phyloP scores from a whole-genome alignment of 2,113 vertebrate genomes.

The Engraulis encrasicolus region DNA sequence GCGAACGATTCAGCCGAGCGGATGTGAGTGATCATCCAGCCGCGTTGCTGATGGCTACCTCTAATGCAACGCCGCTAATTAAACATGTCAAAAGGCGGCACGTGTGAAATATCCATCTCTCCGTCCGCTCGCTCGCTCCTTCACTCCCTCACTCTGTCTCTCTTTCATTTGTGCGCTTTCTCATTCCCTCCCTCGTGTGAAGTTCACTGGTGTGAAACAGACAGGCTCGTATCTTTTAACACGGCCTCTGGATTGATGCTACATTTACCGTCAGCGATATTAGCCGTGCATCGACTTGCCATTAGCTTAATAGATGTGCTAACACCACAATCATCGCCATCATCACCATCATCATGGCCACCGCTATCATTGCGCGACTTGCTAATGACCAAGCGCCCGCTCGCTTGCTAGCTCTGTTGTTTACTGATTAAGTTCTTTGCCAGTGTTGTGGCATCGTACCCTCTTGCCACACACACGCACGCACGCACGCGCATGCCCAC shows the following conservation, averaged over 20 bases:
- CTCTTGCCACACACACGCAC: too few relatives aligned
- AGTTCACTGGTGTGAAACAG: not conserved
- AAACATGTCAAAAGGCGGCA: conserved; percentile 8
- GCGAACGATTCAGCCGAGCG: not conserved
- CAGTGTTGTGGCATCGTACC: not conserved
- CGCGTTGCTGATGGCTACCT: not conserved
- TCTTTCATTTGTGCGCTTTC: too few relatives aligned
- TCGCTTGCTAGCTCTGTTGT: conserved; percentile 3
- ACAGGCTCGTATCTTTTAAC: not conserved
- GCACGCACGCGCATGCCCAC: too few relatives aligned
- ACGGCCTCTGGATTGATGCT: not conserved
- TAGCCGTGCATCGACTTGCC: not conserved
- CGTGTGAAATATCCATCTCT: not conserved
- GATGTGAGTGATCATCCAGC: not conserved
- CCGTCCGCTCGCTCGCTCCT: not conserved
- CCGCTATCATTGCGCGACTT: not conserved
- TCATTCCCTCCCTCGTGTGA: not conserved
- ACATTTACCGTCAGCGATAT: conserved; percentile 13
- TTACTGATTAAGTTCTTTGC: not conserved
- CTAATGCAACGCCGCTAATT: not conserved
- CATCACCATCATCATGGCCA: not conserved
- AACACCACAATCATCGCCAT: conserved; percentile 14
- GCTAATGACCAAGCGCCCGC: conserved; percentile 5
- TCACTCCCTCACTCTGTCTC: not conserved
- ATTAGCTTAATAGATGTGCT: conserved; percentile 18